Conservation (phyloP, 2,888 invertebrate genomes). For the Alentia gelatinosa region DNA sequence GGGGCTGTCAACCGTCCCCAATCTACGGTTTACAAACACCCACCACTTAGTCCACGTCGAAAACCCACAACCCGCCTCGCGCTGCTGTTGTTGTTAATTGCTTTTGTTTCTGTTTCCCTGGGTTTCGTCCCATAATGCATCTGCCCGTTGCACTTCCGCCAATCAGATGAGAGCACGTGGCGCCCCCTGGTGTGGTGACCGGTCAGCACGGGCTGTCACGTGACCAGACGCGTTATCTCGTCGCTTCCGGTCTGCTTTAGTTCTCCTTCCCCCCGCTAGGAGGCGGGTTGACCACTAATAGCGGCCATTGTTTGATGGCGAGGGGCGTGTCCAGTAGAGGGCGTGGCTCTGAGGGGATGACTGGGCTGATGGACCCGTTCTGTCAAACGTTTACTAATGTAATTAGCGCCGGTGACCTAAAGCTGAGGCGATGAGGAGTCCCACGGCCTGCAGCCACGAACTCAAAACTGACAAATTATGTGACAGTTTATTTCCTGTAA, state of each 20-base stretch:
- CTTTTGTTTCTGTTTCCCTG: not conserved
- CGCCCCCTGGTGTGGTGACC: not conserved
- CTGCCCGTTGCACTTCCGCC: not conserved
- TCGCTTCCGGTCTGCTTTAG: not conserved
- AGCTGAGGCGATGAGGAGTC: not conserved
- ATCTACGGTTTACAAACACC: not conserved
- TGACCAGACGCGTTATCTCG: not conserved
- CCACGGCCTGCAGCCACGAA: not conserved
- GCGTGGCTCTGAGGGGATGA: not conserved
- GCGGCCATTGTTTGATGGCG: not conserved
- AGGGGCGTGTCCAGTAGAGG: not conserved
- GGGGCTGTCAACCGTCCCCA: too few relatives aligned
- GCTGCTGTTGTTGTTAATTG: not conserved
- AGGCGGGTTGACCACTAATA: not conserved
- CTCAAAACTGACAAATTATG: not conserved
- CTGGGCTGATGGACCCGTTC: not conserved
- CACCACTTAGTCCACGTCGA: not conserved
- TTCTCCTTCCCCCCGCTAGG: not conserved
- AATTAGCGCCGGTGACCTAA: not conserved
- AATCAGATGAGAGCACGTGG: not conserved
- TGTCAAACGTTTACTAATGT: not conserved
- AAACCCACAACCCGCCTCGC: not conserved
- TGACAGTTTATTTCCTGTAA: not conserved
- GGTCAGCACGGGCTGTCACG: not conserved
- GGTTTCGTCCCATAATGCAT: not conserved